Conservation (phyloP, 2,797 vertebrate genomes). For the Avahi laniger region DNA sequence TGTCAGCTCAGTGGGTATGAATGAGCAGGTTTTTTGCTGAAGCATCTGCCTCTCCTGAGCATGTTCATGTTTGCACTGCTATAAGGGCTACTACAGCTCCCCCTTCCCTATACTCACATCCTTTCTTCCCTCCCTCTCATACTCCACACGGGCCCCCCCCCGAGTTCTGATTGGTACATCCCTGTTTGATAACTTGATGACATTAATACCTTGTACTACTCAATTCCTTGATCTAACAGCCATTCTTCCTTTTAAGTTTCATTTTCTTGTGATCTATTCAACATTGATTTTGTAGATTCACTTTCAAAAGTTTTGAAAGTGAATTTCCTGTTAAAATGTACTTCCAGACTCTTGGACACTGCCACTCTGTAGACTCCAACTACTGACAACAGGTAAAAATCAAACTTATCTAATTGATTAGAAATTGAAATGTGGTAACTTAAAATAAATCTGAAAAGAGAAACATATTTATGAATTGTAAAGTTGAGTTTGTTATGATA, state of each 20-base stretch:
- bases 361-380: neutral
- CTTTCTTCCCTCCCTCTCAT: neutral
- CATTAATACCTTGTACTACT: neutral
- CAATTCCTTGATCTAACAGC: neutral
- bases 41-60: neutral
- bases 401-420: neutral
- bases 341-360: neutral
- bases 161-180: neutral
- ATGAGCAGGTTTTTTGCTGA: neutral
- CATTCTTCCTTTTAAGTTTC: neutral
- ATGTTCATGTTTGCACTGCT: neutral
- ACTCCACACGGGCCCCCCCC: neutral
- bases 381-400: neutral
- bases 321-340: neutral
- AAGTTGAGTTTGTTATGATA: neutral
- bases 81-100: accelerated
- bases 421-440: neutral
- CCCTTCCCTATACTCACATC: neutral
- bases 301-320: neutral
- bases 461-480: neutral
- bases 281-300: neutral
- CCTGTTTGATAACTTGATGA: neutral
- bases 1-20: neutral
- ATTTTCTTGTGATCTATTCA: neutral
- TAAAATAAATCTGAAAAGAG: neutral